A percentile compares a stretch with the other conserved stretches of the same genome.
phyloP scores from a whole-genome alignment of 2,113 vertebrate genomes.

The Sardina pilchardus region DNA sequence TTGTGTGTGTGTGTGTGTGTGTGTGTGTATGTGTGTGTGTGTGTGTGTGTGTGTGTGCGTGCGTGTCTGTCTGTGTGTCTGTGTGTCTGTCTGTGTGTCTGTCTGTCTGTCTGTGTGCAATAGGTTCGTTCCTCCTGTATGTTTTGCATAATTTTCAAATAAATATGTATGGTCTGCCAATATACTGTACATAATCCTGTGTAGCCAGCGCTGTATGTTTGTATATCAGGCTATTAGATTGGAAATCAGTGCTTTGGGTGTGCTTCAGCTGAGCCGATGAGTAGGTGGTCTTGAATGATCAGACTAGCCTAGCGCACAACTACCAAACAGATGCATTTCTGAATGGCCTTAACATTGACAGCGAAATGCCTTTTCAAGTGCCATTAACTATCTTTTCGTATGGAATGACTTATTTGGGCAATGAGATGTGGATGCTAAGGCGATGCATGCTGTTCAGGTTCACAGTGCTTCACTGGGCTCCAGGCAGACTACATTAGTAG shows the following conservation, averaged over 20 bases:
- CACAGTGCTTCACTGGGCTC: not conserved
- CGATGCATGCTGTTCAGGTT: not conserved
- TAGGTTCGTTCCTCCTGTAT: not conserved
- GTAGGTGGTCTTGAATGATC: too few species aligned
- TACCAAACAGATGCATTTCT: not conserved
- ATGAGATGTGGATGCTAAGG: not conserved
- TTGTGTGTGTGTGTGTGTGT: not conserved
- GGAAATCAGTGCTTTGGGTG: not conserved
- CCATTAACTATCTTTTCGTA: not conserved
- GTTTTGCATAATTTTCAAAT: not conserved
- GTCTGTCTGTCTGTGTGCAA: not conserved
- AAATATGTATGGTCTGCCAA: not conserved
- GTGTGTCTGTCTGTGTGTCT: not conserved
- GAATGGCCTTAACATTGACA: not conserved
- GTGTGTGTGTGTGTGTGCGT: not conserved
- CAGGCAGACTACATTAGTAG: not conserved
- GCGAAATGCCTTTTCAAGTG: not conserved
- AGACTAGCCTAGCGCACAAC: too few species aligned
- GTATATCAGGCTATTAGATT: not conserved
- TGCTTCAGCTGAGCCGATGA: too few species aligned
- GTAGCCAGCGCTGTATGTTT: not conserved
- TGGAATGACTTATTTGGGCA: not conserved
- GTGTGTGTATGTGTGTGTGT: slow-evolving; percentile 2
- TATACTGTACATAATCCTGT: not conserved
- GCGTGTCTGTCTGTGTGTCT: too few species aligned